These are phyloP conservation scores for Coenobita brevimanus DNA, from an alignment of 1,140 invertebrate species.

Conservation along the genomic window DNA sequence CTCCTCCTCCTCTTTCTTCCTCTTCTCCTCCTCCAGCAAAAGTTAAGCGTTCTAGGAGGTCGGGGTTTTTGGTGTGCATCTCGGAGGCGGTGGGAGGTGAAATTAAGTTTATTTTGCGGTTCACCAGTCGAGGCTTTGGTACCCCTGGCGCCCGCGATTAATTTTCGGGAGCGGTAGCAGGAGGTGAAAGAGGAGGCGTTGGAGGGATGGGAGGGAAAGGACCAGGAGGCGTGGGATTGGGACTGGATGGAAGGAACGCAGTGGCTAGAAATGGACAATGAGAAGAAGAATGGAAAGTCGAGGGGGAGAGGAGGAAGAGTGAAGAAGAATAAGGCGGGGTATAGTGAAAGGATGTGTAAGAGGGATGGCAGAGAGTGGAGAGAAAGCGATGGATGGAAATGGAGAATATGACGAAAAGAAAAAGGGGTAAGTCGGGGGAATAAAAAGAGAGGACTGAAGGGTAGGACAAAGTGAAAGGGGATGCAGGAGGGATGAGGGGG, in stretches of 20 bases:
- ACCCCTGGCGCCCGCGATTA: slow-evolving; percentile 25
- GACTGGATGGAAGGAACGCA: not conserved
- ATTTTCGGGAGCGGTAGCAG: slow-evolving; percentile 11
- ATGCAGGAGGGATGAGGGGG: too few species aligned
- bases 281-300: not conserved
- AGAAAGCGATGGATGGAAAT: too few species aligned
- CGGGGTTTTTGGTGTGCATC: not conserved
- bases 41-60: not conserved
- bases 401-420: too few species aligned
- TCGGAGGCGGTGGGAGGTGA: not conserved
- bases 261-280: not conserved
- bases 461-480: too few species aligned
- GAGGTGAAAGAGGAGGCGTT: not conserved
- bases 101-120: slow-evolving; percentile 48
- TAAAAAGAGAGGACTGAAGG: too few species aligned
- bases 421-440: too few species aligned
- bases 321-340: not conserved
- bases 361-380: too few species aligned
- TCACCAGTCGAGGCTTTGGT: slow-evolving; percentile 24
- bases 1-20: too few species aligned
- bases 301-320: not conserved
- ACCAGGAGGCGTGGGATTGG: not conserved
- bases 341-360: too few species aligned
- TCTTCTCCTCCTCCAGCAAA: too few species aligned
- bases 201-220: not conserved